A percentile compares a stretch with the other conserved stretches of the same genome.
phyloP scores from a whole-genome alignment of 2,113 vertebrate species.

The Ameiurus melas region DNA sequence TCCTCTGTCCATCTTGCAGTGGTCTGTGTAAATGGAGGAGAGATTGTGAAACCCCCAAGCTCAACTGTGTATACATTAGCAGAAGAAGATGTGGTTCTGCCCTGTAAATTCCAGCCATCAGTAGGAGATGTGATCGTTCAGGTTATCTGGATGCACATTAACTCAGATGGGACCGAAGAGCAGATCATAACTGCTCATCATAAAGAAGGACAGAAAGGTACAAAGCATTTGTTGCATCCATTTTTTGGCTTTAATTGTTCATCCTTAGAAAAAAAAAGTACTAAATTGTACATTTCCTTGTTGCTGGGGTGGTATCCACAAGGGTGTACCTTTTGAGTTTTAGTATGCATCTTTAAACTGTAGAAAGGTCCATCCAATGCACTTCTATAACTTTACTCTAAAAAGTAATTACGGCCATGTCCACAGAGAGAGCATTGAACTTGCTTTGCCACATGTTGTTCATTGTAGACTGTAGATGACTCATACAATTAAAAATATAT shows the following conservation, averaged over 20 bases:
- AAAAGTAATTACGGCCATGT: neutral
- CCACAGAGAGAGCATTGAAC: neutral
- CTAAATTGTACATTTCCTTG: neutral
- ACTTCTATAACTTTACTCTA: neutral
- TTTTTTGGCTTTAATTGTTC: neutral
- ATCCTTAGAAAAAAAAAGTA: neutral
- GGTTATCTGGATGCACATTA: conserved; percentile 66
- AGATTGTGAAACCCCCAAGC: conserved; percentile 51
- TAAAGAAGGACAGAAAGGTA: conserved; percentile 63
- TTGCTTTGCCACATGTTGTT: neutral
- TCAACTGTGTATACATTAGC: conserved; percentile 52
- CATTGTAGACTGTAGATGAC: neutral
- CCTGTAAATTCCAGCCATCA: conserved; percentile 59
- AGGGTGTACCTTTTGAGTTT: neutral
- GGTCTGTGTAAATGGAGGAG: conserved; percentile 47
- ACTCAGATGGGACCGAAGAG: conserved; percentile 48
- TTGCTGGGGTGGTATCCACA: neutral
- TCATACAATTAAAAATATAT: neutral
- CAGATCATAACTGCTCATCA: conserved; percentile 68
- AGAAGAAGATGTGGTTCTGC: conserved; percentile 63
- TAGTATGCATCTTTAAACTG: neutral
- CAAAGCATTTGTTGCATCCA: neutral
- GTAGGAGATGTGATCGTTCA: conserved; percentile 57
- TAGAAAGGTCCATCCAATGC: neutral
- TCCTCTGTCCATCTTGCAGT: neutral